Evolutionary conservation across 2,797 vertebrate genomes (phyloP).

Genomic region (Acipenser ruthenus): DNA sequence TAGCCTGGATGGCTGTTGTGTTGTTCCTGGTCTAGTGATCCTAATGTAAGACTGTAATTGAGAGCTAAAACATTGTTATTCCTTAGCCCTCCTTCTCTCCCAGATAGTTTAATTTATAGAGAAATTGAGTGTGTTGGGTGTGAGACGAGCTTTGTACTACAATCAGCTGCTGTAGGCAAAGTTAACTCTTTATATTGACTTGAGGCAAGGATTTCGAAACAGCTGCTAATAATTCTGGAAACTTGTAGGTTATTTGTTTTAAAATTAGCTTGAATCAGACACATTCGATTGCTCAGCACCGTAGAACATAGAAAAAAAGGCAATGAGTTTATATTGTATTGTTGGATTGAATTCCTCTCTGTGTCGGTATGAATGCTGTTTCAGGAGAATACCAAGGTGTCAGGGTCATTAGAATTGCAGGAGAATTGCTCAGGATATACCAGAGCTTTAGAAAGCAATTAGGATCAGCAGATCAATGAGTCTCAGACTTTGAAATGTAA

Average conservation of each 20-base stretch:
- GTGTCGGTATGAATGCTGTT: no score
- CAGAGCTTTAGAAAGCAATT: slow-evolving; percentile 1
- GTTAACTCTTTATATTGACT: slow-evolving; percentile 22
- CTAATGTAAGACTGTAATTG: slow-evolving; percentile 67
- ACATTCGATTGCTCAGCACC: no score
- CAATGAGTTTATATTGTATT: no score
- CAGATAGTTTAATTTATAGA: slow-evolving; percentile 40
- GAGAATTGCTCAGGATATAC: background rate
- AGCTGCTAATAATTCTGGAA: no score
- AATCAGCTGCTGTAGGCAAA: slow-evolving; percentile 24
- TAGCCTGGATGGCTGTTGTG: slow-evolving; percentile 38
- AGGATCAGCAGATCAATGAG: slow-evolving; percentile 29
- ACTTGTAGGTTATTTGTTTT: no score
- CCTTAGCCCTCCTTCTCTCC: slow-evolving; percentile 12
- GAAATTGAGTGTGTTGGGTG: slow-evolving; percentile 40
- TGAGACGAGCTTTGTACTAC: slow-evolving; percentile 23
- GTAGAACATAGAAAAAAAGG: no score
- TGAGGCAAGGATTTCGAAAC: background rate
- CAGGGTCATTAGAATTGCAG: background rate
- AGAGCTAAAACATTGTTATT: slow-evolving; percentile 68
- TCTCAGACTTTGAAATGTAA: slow-evolving; percentile 31
- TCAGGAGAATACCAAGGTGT: no score
- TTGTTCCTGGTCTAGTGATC: slow-evolving; percentile 68
- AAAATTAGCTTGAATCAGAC: no score
- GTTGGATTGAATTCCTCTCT: no score